Percentiles rank a stretch among this genome's conserved stretches.
Conservation (phyloP, 2,113 vertebrate species). For the rat (Rattus norvegicus) region DNA sequence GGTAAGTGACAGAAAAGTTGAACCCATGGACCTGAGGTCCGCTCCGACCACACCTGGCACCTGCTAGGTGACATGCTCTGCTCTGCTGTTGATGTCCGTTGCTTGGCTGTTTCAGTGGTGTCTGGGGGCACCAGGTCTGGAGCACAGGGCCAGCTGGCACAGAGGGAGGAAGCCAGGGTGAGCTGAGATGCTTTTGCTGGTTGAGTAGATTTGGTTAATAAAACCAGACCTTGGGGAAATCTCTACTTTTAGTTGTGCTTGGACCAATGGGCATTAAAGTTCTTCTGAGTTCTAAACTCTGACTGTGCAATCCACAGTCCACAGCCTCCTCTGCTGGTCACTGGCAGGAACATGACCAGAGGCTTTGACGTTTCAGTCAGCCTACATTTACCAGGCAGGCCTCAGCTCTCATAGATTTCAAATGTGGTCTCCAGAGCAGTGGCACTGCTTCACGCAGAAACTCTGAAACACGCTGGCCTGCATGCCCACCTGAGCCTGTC, state of each 20-base stretch:
- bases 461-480: too few relatives aligned
- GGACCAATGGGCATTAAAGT: background rate
- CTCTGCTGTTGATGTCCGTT: background rate
- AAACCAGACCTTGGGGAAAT: background rate
- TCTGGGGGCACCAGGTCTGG: background rate
- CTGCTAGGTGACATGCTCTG: background rate
- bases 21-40: background rate
- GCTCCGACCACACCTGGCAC: background rate
- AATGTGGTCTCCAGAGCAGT: background rate
- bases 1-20: background rate
- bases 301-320: background rate
- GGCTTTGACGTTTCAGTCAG: background rate
- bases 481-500: background rate
- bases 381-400: background rate
- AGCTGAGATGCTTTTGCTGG: background rate
- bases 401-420: background rate
- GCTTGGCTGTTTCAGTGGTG: background rate
- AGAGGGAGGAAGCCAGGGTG: background rate
- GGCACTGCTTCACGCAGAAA: background rate
- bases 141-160: background rate
- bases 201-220: background rate
- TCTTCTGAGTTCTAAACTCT: conserved; percentile 11
- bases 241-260: background rate
- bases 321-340: background rate
- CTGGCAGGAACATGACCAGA: background rate